Evolutionary conservation across 2,797 vertebrate genomes (phyloP).

Genomic region (Anas georgica): DNA sequence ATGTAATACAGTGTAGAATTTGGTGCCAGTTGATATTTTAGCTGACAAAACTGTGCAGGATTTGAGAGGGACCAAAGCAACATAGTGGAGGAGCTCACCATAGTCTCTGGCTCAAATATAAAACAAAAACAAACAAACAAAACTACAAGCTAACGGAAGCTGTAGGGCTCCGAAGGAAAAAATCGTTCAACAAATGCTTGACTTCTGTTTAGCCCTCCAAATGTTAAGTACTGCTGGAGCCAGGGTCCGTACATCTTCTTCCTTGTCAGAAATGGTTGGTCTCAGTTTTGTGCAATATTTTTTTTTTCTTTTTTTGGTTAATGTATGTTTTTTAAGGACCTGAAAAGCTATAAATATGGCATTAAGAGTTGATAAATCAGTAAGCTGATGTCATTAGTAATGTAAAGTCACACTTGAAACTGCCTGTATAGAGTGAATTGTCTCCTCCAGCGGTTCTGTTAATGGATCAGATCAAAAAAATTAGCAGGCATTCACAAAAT

Average conservation of each 20-base stretch:
- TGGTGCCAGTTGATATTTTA: neutral
- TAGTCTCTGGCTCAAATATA: neutral
- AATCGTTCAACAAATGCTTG: neutral
- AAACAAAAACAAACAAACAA: neutral
- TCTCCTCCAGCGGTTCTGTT: neutral
- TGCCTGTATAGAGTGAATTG: neutral
- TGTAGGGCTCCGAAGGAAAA: neutral
- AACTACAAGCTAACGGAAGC: neutral
- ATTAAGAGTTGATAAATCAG: neutral
- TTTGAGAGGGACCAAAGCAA: neutral
- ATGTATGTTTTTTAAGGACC: neutral
- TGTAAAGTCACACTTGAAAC: neutral
- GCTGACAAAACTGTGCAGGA: neutral
- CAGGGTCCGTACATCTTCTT: neutral
- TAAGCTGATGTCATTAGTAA: neutral
- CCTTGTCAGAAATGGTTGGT: neutral
- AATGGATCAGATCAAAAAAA: neutral
- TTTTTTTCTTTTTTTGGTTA: neutral
- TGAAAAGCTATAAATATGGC: neutral
- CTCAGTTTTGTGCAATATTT: neutral
- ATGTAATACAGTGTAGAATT: accelerated
- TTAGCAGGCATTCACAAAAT: neutral
- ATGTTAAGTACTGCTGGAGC: neutral
- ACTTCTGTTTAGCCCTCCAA: neutral
- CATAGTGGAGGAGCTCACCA: neutral